Base-by-base conservation (phyloP, 2,113 vertebrate species). In the Epinephelus cyanopodus region DNA sequence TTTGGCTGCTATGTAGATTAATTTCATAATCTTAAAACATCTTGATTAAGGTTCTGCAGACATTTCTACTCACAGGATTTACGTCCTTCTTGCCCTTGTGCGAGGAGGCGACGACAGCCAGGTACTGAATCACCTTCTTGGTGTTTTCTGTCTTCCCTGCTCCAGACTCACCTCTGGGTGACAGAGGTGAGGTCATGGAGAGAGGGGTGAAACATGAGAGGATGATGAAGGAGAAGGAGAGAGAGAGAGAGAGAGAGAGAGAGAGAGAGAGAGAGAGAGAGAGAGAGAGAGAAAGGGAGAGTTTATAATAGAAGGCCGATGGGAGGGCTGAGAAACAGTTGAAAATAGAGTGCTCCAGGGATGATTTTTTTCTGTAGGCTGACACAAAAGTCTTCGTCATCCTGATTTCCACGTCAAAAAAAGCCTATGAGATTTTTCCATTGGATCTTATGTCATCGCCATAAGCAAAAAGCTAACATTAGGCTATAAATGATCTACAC, bases 71-170 rank as follows among this genome's bases (percentile, higher is more conserved):
- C 83, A 95, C 95, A 33, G 93, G 89, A 62, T 80, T 90, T 5
- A n/a, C 2, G 1, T 94, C 93, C 62, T 91, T 95, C 83, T 98
- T 99, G 93, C 97, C 97, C 84, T 99, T 99, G 79, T 99, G 97
- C 0, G 98, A 98, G 11, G 98, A 98, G 48, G 98, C 98, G 23
- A 99, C 95, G 33, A 98, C 92, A 0, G 98, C 98, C 93, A 99
- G 93, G 89, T 99, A 99, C 94, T 99, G 98, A 88, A 99, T 99
- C 84, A 99, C 98, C 89, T 99, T 99, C 93, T 99, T 99, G 86
- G 98, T 99, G 82, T 99, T 99, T 87, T 99, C 98, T 0, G 98
- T 99, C 91, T 99, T 99, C 57, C 98, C 98, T 0, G 98, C 98
- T 61, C 98, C 98, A 57, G 98, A 99, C 94, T 99, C 98, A 4